Conservation (phyloP, 2,113 vertebrate species). For the Oncorhynchus mykiss region DNA sequence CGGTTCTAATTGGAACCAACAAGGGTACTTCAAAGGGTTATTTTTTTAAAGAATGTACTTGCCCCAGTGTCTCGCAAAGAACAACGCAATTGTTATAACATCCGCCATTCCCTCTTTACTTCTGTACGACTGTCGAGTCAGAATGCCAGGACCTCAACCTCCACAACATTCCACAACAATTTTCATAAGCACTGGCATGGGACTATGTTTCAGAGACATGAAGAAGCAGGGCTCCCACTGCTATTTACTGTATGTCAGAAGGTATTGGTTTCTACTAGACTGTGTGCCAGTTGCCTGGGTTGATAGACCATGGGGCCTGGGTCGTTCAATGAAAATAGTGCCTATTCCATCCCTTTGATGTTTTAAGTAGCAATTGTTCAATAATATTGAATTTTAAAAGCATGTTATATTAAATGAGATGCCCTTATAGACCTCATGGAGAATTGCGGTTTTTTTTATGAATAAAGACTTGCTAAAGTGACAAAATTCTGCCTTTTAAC, state of each 20-base stretch:
- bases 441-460: no score
- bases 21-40: no score
- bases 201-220: slow-evolving; percentile 58
- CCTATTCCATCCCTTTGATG: neutral
- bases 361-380: neutral
- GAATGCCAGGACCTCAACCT: slow-evolving; percentile 51
- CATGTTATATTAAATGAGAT: no score
- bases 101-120: slow-evolving; percentile 55
- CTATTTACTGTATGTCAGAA: slow-evolving; percentile 62
- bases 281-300: neutral
- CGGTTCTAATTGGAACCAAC: no score
- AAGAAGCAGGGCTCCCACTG: slow-evolving; percentile 45
- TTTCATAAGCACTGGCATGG: slow-evolving; percentile 63
- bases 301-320: neutral
- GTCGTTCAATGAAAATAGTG: neutral
- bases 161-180: slow-evolving; percentile 64
- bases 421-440: no score
- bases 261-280: slow-evolving; percentile 51
- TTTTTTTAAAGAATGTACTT: neutral
- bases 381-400: no score
- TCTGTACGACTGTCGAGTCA: slow-evolving; percentile 55
- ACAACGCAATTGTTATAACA: slow-evolving; percentile 66
- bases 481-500: no score
- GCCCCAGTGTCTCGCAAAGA: slow-evolving; percentile 24
- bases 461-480: no score